A percentile compares a stretch with the other conserved stretches of the same genome.
These are phyloP conservation scores for Ctenosaura bakeri DNA, from an alignment of 2,797 vertebrate genomes.

Conservation along the genomic window DNA sequence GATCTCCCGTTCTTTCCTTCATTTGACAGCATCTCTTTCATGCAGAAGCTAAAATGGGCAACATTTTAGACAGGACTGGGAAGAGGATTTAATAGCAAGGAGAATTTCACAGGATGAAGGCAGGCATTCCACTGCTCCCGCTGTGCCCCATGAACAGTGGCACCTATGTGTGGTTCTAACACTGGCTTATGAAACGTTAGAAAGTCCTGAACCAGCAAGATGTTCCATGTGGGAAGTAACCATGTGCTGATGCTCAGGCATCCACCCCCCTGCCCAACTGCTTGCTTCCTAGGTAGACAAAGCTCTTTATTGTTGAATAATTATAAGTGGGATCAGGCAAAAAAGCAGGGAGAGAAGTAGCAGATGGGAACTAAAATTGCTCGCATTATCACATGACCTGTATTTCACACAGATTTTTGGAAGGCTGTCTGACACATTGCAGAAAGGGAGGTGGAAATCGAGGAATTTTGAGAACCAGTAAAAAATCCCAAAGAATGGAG, in stretches of 20 bases:
- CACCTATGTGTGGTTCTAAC: neutral
- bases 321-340: fast-evolving
- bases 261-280: neutral
- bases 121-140: neutral
- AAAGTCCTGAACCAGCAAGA: neutral
- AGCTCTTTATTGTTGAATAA: neutral
- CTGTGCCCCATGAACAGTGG: too few relatives aligned
- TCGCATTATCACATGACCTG: neutral
- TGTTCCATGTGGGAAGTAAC: neutral
- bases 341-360: neutral
- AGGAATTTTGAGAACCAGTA: neutral
- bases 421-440: neutral
- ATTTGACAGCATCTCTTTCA: neutral
- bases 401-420: neutral
- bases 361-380: neutral
- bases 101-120: neutral
- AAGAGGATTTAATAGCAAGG: neutral
- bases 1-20: neutral
- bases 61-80: neutral
- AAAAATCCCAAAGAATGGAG: neutral
- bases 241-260: neutral
- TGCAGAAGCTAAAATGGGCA: neutral
- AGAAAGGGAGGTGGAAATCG: neutral
- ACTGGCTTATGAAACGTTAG: neutral
- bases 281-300: fast-evolving